A percentile compares a stretch with the other conserved stretches of the same genome.
These are phyloP conservation scores for Diceros bicornis DNA, from an alignment of 2,797 vertebrate species.

Conservation along the genomic window DNA sequence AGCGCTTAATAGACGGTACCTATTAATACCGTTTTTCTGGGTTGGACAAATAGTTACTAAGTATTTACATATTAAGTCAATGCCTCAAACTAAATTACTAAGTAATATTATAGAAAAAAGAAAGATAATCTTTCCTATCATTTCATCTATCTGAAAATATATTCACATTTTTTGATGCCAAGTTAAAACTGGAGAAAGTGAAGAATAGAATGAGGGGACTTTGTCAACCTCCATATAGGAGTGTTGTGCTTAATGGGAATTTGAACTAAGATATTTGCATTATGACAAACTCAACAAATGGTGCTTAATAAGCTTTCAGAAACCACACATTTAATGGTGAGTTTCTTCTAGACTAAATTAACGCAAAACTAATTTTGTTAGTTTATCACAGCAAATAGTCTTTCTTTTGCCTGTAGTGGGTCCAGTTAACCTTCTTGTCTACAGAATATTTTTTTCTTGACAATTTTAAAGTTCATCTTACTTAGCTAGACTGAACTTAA, in stretches of 20 bases:
- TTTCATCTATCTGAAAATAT: background rate
- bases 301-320: background rate
- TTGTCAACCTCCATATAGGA: background rate
- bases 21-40: background rate
- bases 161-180: background rate
- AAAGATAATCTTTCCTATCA: background rate
- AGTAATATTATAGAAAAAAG: background rate
- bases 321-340: background rate
- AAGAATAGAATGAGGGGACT: background rate
- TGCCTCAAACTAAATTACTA: conserved; percentile 18
- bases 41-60: background rate
- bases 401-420: background rate
- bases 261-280: background rate
- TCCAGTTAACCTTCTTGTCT: background rate
- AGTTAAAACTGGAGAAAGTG: conserved; percentile 32
- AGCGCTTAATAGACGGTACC: background rate
- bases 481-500: conserved; percentile 59
- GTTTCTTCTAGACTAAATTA: background rate
- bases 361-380: conserved; percentile 32
- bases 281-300: conserved; percentile 62
- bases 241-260: background rate
- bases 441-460: conserved; percentile 7
- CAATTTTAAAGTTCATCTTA: conserved; percentile 57
- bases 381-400: background rate
- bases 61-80: background rate